Conservation (phyloP, 2,113 vertebrate genomes). For the Canis aureus region DNA sequence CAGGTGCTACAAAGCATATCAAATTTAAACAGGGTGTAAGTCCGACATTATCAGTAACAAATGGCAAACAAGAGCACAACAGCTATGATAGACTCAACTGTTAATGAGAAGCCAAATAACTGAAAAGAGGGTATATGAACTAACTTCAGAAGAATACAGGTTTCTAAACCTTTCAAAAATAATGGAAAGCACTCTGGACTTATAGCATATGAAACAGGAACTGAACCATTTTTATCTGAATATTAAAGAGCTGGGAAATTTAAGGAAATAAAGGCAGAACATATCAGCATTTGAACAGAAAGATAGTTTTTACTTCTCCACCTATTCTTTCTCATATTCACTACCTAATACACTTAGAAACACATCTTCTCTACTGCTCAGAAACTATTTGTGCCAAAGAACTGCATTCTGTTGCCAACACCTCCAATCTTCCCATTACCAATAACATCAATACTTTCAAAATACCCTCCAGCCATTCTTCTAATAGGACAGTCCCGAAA, state of each 20-base stretch:
- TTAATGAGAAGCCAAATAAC: background rate
- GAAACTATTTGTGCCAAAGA: background rate
- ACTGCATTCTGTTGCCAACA: background rate
- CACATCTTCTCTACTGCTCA: slow-evolving; percentile 11
- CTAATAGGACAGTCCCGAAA: background rate
- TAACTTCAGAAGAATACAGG: background rate
- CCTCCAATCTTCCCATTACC: background rate
- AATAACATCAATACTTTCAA: background rate
- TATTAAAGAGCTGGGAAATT: background rate
- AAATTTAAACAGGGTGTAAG: background rate
- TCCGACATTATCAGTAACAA: background rate
- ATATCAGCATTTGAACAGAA: background rate
- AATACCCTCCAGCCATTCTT: background rate
- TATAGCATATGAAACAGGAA: background rate
- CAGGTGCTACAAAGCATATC: background rate
- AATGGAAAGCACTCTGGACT: background rate
- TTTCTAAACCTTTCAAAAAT: background rate
- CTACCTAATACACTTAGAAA: background rate
- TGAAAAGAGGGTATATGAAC: background rate
- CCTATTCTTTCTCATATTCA: slow-evolving; percentile 20
- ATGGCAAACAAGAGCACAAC: background rate
- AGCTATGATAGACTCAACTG: slow-evolving; percentile 8
- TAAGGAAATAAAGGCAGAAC: background rate
- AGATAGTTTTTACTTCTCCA: background rate
- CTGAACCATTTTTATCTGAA: background rate